Evolutionary conservation across 2,888 invertebrate genomes (phyloP), one percentile per base, ranked within the genome.

Genomic region (Diarsia brunnea): DNA sequence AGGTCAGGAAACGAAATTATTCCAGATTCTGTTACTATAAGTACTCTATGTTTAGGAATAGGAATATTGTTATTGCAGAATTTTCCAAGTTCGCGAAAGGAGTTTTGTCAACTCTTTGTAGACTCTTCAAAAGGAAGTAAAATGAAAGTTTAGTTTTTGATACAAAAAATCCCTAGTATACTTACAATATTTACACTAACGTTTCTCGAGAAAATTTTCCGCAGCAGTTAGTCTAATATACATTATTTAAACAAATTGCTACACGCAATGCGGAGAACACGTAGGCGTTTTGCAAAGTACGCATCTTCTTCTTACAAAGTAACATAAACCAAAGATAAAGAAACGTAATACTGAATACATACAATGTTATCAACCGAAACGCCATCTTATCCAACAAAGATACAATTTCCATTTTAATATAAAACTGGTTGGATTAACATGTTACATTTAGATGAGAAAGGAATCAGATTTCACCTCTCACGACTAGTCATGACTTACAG

Each of bases 321-420:
- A 66, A 73, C 65, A 68, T 70, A 71, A 74, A 69, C 21, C 60
- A 21, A 60, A 69, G 66, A 77, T 84, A 71, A 78, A 71, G 51
- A 73, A 81, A 73, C 66, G 55, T 55, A 65, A 58, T 69, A 80
- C 74, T 60, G 31, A 51, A 72, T 16, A 47, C 27, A 60, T 80
- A 67, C 58, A 69, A 69, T 69, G 53, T 75, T 75, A 84, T 80
- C 82, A 61, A 68, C 69, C 1, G 45, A 73, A 24, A 51, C 63
- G 19, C 61, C 66, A 27, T 49, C 24, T 55, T 67, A 67, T 81
- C 60, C 63, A 75, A 53, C 67, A 51, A 63, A 24, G 63, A 38
- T 55, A 81, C 45, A 49, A 49, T 81, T 79, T 68, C 55, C 51
- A 75, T 75, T 81, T 75, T 55, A 81, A 75, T 60, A 60, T 55